Evolutionary conservation across 2,113 vertebrate species (phyloP).

Genomic region (sheep (Ovis aries)): DNA sequence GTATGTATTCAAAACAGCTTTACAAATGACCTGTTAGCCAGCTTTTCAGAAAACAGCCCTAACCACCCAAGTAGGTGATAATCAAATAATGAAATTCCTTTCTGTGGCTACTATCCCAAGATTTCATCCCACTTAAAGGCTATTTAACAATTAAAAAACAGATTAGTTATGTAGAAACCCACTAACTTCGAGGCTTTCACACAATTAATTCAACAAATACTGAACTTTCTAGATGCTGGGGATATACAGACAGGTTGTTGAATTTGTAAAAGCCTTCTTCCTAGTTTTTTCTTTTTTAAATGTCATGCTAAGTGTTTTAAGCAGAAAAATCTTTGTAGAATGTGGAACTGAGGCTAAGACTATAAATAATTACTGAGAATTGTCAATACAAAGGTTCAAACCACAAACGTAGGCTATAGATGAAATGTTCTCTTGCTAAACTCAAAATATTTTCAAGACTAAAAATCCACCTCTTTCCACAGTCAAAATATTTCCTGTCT

Average conservation of each 20-base stretch:
- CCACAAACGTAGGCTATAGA: background rate
- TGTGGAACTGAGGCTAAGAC: background rate
- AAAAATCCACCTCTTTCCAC: background rate
- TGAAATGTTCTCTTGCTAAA: background rate
- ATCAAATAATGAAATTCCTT: conserved; percentile 39
- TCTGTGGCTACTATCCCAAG: background rate
- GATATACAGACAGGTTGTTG: background rate
- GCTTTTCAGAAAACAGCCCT: conserved; percentile 23
- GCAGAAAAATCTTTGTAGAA: conserved; percentile 19
- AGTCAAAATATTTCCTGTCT: background rate
- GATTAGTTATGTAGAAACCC: background rate
- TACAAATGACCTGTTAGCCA: background rate
- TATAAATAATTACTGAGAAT: background rate
- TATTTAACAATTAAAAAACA: conserved; percentile 29
- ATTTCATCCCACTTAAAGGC: background rate
- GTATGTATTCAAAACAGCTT: conserved; percentile 20
- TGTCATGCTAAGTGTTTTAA: background rate
- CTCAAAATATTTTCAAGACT: background rate
- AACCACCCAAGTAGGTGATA: conserved; percentile 3
- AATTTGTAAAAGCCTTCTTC: conserved; percentile 11
- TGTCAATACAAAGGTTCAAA: conserved; percentile 9
- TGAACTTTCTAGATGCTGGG: background rate
- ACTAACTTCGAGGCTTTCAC: background rate
- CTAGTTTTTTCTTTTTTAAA: background rate
- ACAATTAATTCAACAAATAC: background rate